A percentile compares a stretch with the other conserved stretches of the same genome.
These are phyloP conservation scores for Lepidurus couesii DNA, from an alignment of 1,140 invertebrate genomes.

Conservation along the genomic window DNA sequence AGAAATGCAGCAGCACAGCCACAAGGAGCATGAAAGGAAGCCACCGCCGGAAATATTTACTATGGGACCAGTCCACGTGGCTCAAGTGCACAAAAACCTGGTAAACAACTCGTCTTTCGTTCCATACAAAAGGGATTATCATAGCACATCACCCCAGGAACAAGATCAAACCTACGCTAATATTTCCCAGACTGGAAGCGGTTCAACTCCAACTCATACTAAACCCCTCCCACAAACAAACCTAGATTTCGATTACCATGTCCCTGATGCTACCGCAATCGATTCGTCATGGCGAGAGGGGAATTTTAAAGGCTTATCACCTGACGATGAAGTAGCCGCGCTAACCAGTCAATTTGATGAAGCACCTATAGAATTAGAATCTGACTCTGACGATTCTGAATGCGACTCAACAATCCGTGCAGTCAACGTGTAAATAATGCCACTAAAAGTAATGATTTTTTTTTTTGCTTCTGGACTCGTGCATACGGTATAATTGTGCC, in stretches of 20 bases:
- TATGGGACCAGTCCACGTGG: background rate
- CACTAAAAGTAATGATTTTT: background rate
- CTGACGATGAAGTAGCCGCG: constrained; percentile 35
- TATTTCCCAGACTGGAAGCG: background rate
- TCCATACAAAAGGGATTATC: constrained; percentile 23
- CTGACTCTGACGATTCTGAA: constrained; percentile 30
- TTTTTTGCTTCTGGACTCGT: background rate
- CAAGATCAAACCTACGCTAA: constrained; percentile 16
- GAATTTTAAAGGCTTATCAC: constrained; percentile 27
- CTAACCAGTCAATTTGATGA: constrained; percentile 34
- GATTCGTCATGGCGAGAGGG: constrained; percentile 1
- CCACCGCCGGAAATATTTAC: background rate
- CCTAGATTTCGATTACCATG: constrained; percentile 27
- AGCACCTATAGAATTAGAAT: constrained; percentile 20
- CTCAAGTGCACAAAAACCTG: constrained; percentile 15
- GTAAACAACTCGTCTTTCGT: constrained; percentile 6
- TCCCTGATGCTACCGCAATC: background rate
- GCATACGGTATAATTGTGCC: constrained; percentile 17
- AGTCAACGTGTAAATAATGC: constrained; percentile 28
- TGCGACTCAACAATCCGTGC: constrained; percentile 30
- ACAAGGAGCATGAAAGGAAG: background rate
- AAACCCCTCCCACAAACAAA: constrained; percentile 23
- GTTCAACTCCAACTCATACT: background rate
- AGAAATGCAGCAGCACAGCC: background rate
- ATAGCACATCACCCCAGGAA: background rate